Conservation (phyloP, 2,888 invertebrate genomes). For the Tipula confusa region DNA sequence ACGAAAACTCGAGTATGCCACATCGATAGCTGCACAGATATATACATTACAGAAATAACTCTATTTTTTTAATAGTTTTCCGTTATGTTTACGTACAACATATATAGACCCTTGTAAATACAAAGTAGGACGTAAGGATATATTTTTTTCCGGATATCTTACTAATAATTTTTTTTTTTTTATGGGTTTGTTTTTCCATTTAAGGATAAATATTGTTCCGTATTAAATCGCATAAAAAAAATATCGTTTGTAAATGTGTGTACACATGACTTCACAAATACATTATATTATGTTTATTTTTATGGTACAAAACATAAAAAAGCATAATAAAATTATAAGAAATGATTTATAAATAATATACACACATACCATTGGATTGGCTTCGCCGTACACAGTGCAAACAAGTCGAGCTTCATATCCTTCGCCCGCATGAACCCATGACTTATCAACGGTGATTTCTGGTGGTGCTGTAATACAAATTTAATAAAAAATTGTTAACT, state of each 20-base stretch:
- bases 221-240: background rate
- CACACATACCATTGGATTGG: conserved; percentile 54
- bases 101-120: background rate
- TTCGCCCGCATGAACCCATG: conserved; percentile 59
- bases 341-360: conserved; percentile 28
- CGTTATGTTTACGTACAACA: background rate
- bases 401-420: conserved; percentile 56
- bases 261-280: conserved; percentile 20
- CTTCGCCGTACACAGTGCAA: conserved; percentile 58
- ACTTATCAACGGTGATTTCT: conserved; percentile 56
- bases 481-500: background rate
- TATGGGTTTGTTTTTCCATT: conserved; percentile 3
- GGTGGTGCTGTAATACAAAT: conserved; percentile 52
- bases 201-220: background rate
- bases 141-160: background rate
- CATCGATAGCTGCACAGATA: background rate
- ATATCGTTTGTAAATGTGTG: background rate
- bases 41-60: background rate
- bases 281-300: background rate
- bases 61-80: background rate
- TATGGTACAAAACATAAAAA: background rate
- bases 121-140: background rate
- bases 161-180: background rate
- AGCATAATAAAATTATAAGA: conserved; percentile 30
- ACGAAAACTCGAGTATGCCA: background rate